Percentiles rank a stretch among this genome's conserved stretches.
Conservation (phyloP, 2,888 invertebrate species). For the Oeneis ivallda region DNA sequence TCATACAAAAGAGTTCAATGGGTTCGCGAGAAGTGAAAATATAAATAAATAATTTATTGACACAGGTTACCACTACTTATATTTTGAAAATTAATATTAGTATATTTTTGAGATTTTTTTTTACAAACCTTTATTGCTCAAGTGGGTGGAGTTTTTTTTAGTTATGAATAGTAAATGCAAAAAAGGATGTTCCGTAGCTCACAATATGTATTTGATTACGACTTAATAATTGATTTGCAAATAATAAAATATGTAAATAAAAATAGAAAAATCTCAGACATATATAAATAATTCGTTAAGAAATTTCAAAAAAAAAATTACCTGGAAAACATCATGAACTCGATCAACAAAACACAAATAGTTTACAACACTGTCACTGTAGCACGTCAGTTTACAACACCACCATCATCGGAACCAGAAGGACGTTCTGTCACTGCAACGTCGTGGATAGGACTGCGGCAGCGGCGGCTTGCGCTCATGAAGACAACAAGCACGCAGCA, state of each 20-base stretch:
- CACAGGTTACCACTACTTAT: background rate
- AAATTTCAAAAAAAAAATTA: constrained; percentile 43
- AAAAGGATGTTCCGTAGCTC: too few relatives aligned
- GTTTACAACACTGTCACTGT: constrained; percentile 35
- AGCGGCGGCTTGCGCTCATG: constrained; percentile 47
- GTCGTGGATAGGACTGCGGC: constrained; percentile 60
- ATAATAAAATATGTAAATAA: background rate
- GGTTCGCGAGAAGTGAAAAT: background rate
- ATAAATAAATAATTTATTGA: background rate
- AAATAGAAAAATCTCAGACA: too few relatives aligned
- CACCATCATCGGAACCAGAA: constrained; percentile 21
- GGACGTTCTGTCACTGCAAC: constrained; percentile 59
- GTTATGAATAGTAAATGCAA: background rate
- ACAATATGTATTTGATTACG: background rate
- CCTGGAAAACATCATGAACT: constrained; percentile 59
- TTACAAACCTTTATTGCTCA: background rate
- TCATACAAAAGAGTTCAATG: constrained; percentile 47
- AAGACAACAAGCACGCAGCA: constrained; percentile 58
- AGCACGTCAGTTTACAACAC: constrained; percentile 22
- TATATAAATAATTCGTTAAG: background rate
- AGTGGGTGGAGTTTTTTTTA: background rate
- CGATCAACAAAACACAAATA: constrained; percentile 46
- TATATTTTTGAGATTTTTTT: too few relatives aligned
- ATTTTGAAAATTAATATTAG: background rate
- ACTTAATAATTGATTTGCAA: background rate